Conservation (phyloP, 1,140 invertebrate species). For the Antheraea pernyi region DNA sequence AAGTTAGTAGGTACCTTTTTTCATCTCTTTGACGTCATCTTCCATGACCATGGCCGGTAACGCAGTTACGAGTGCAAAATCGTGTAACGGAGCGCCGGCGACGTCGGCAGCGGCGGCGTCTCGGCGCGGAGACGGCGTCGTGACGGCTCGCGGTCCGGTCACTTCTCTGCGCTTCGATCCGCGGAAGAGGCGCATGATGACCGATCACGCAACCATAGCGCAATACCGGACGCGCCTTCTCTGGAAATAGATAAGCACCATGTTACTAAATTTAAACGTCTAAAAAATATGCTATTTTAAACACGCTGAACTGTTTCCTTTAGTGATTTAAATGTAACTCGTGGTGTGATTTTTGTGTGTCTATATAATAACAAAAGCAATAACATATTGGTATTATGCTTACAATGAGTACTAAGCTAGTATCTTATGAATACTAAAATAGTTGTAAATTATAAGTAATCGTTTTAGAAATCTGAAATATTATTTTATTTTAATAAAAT, state of each 20-base stretch:
- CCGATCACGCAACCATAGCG: constrained; percentile 69
- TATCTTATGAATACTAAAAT: too few relatives aligned
- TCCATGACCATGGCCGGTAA: constrained; percentile 81
- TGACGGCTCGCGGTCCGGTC: constrained; percentile 64
- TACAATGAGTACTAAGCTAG: too few relatives aligned
- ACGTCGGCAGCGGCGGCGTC: constrained; percentile 47
- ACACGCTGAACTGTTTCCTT: not conserved
- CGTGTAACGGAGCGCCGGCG: constrained; percentile 41
- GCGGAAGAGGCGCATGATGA: constrained; percentile 76
- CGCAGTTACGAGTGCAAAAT: constrained; percentile 81
- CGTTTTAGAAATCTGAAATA: too few relatives aligned
- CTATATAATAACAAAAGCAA: too few relatives aligned
- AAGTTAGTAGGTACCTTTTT: constrained; percentile 60
- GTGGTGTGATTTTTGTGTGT: too few relatives aligned
- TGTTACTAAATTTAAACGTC: constrained; percentile 10
- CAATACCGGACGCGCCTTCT: constrained; percentile 51
- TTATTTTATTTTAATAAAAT: too few relatives aligned
- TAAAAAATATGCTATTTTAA: not conserved
- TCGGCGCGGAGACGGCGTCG: constrained; percentile 64
- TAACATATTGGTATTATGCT: too few relatives aligned
- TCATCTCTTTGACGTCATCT: constrained; percentile 78
- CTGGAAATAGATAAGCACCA: constrained; percentile 25
- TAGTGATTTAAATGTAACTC: not conserved
- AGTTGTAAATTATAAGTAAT: too few relatives aligned
- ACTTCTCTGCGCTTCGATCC: constrained; percentile 75